Conservation (phyloP, 2,797 vertebrate genomes). For the Sparidentex hasta region DNA sequence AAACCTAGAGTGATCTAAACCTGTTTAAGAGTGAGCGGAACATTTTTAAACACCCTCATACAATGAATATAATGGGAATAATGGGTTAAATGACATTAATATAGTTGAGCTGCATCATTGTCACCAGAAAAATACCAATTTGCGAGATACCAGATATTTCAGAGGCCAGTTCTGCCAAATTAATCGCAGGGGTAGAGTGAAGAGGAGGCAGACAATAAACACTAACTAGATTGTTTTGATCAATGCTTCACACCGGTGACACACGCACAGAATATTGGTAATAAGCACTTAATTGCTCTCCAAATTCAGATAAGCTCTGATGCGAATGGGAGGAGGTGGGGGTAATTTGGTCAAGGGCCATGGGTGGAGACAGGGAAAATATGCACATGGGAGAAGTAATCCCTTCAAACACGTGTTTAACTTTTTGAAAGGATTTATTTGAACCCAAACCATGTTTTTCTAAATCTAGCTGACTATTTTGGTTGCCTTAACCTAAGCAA, state of each 20-base stretch:
- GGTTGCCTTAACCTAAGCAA: no score
- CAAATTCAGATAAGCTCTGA: neutral
- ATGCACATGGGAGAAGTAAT: no score
- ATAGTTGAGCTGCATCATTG: neutral
- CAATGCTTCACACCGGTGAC: slow-evolving; percentile 8
- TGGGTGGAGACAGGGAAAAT: no score
- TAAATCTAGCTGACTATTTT: no score
- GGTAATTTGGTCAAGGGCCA: neutral
- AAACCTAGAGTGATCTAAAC: no score
- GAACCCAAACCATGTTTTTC: no score
- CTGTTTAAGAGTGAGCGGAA: neutral
- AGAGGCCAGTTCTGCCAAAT: slow-evolving; percentile 8
- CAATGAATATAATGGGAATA: neutral
- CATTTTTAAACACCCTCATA: neutral
- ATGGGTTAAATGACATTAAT: neutral
- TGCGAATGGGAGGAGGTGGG: neutral
- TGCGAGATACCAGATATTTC: slow-evolving; percentile 2
- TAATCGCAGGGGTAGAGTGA: neutral
- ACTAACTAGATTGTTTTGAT: slow-evolving; percentile 32
- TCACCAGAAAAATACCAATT: neutral
- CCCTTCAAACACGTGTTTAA: no score
- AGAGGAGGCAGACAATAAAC: slow-evolving; percentile 18
- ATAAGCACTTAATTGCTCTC: neutral
- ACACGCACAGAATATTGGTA: slow-evolving; percentile 1
- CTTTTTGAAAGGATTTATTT: no score